phyloP scores from a whole-genome alignment of 2,888 invertebrate species.

The Nezara viridula region DNA sequence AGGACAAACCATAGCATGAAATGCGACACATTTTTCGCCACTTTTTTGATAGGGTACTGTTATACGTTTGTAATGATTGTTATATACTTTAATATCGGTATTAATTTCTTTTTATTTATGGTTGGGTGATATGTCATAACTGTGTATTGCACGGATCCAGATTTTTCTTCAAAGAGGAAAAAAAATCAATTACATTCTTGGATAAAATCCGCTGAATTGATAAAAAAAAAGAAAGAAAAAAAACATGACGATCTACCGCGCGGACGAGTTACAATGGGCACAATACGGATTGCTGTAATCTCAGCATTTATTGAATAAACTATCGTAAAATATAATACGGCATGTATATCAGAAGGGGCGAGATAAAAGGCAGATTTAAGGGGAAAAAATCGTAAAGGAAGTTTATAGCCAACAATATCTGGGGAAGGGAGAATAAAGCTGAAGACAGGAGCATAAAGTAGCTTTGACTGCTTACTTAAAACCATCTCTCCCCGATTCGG shows the following conservation, averaged over 20 bases:
- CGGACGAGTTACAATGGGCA: not conserved
- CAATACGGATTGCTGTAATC: not conserved
- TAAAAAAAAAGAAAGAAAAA: not conserved
- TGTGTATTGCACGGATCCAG: too few relatives aligned
- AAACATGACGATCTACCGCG: not conserved
- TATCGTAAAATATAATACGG: constrained; percentile 5
- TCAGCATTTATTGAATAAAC: constrained; percentile 14
- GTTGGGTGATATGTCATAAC: too few relatives aligned
- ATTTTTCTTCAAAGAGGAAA: not conserved
- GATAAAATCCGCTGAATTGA: too few relatives aligned
- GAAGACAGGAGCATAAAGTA: not conserved
- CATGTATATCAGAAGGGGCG: not conserved
- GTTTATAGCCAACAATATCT: constrained; percentile 8
- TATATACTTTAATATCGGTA: too few relatives aligned
- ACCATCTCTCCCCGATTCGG: constrained; percentile 8
- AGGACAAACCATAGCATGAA: too few relatives aligned
- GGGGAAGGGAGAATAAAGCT: not conserved
- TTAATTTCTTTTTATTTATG: too few relatives aligned
- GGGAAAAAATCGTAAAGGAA: constrained; percentile 26
- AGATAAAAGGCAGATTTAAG: constrained; percentile 21
- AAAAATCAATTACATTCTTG: not conserved
- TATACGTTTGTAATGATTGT: too few relatives aligned
- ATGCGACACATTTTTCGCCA: too few relatives aligned
- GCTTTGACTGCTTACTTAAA: constrained; percentile 16
- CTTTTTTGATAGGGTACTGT: too few relatives aligned